Conservation (phyloP, 2,797 vertebrate genomes). For the Tenualosa thibaudeaui region DNA sequence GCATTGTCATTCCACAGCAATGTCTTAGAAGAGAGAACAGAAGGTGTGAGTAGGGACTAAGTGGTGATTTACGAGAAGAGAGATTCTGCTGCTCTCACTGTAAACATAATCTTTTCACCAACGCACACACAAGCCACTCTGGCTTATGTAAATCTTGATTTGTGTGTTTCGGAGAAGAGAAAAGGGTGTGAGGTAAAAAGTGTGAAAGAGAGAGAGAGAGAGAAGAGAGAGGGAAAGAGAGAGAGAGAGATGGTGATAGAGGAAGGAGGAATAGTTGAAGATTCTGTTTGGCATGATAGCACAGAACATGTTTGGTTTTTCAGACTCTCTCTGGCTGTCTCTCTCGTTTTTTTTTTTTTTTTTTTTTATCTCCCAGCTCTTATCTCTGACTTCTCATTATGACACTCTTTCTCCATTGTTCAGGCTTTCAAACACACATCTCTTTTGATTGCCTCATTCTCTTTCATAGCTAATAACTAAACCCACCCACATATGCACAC, state of each 20-base stretch:
- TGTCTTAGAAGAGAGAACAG: neutral
- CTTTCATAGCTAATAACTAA: constrained; percentile 18
- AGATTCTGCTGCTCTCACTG: neutral
- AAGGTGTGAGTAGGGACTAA: neutral
- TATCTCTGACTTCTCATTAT: constrained; percentile 14
- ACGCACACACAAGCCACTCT: neutral
- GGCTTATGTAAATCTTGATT: constrained; percentile 28
- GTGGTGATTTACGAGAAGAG: neutral
- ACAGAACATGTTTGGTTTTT: neutral
- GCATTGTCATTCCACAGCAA: neutral
- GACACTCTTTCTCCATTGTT: constrained; percentile 23
- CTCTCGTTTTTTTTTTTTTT: neutral
- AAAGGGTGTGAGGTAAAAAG: neutral
- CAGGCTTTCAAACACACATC: constrained; percentile 14
- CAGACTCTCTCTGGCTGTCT: neutral
- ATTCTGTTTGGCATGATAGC: neutral
- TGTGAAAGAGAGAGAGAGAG: neutral
- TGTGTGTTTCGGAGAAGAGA: neutral
- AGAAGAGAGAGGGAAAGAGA: constrained; percentile 3
- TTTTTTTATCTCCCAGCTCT: neutral
- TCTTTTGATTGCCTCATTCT: constrained; percentile 23
- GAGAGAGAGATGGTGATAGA: neutral
- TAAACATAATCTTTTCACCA: neutral
- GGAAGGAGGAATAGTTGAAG: neutral
- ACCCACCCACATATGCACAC: neutral